Evolutionary conservation across 2,888 invertebrate species (phyloP).

Genomic region (Chrysina gloriosa): DNA sequence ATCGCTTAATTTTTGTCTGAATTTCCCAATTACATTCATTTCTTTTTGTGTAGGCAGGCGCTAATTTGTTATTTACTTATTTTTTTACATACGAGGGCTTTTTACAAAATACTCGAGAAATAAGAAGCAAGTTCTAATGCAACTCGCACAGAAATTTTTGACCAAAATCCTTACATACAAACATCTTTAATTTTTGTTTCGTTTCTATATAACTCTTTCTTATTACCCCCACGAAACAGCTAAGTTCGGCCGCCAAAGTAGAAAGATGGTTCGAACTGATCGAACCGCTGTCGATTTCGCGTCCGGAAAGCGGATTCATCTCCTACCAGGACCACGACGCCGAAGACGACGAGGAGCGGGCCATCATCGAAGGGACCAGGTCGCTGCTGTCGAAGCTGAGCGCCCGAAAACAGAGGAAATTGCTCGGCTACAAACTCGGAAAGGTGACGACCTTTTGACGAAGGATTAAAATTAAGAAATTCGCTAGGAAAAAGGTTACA

Average conservation of each 20-base stretch:
- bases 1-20: too few relatives aligned
- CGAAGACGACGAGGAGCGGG: constrained; percentile 69
- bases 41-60: too few relatives aligned
- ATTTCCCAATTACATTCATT: too few relatives aligned
- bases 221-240: constrained; percentile 64
- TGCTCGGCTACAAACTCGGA: constrained; percentile 76
- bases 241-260: constrained; percentile 82
- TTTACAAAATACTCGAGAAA: background rate
- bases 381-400: constrained; percentile 77
- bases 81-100: background rate
- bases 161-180: too few relatives aligned
- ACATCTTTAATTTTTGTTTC: too few relatives aligned
- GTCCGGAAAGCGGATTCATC: constrained; percentile 83
- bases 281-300: constrained; percentile 73
- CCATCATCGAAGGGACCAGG: constrained; percentile 75
- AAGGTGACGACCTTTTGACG: constrained; percentile 78
- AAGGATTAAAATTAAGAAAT: constrained; percentile 29
- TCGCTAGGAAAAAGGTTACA: constrained; percentile 43
- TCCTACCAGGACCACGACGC: constrained; percentile 71
- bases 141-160: background rate
- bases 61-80: too few relatives aligned
- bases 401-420: constrained; percentile 76
- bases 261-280: constrained; percentile 84
- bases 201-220: too few relatives aligned
- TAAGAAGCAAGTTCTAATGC: background rate